phyloP scores from a whole-genome alignment of 2,888 invertebrate genomes.

The Chaetogeoica ovagalla region DNA sequence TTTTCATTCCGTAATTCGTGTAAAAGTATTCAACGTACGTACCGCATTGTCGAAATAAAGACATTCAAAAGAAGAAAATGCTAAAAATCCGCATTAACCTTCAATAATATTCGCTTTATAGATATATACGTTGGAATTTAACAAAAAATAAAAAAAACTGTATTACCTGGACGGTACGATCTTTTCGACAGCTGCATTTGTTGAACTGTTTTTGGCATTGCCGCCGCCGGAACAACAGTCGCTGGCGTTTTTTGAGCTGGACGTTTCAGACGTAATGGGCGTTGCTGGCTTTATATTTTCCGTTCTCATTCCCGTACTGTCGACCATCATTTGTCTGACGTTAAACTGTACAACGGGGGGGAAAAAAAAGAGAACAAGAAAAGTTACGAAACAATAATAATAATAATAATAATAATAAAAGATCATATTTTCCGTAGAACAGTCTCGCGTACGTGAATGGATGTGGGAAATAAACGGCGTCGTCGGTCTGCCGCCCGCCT shows the following conservation, averaged over 20 bases:
- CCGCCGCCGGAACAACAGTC: conserved; percentile 11
- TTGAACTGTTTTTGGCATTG: conserved; percentile 40
- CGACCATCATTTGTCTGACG: conserved; percentile 58
- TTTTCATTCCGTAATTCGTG: too few species aligned
- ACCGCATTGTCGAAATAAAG: too few species aligned
- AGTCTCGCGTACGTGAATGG: conserved; percentile 2
- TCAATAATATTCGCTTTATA: too few species aligned
- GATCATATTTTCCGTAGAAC: conserved; percentile 10
- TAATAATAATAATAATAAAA: not conserved
- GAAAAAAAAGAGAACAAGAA: conserved; percentile 31
- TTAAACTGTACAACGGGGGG: conserved; percentile 58
- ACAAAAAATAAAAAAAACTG: too few species aligned
- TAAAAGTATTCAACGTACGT: too few species aligned
- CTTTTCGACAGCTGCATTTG: conserved; percentile 13
- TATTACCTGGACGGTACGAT: conserved; percentile 42
- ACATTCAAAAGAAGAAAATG: too few species aligned
- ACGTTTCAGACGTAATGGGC: conserved; percentile 48
- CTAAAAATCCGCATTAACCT: too few species aligned
- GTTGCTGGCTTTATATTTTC: conserved; percentile 53
- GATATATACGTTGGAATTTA: too few species aligned
- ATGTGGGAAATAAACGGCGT: conserved; percentile 8
- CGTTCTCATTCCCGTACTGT: conserved; percentile 59
- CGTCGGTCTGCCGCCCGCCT: not conserved
- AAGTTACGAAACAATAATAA: not conserved
- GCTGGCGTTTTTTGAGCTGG: conserved; percentile 47